Evolutionary conservation across 2,797 vertebrate genomes (phyloP).

Genomic region (Allobates femoralis): DNA sequence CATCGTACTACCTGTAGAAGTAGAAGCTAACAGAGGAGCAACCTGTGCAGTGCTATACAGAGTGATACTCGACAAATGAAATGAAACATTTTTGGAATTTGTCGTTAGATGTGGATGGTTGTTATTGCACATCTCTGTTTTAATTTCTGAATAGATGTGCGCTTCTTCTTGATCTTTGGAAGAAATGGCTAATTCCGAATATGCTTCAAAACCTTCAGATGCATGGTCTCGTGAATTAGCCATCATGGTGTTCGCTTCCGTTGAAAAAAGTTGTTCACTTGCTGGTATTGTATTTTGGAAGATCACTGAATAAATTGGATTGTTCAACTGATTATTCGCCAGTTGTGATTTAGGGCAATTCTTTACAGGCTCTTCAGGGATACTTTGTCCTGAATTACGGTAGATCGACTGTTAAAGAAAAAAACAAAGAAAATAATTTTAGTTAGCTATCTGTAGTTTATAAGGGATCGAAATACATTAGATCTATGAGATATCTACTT

Average conservation of each 20-base stretch:
- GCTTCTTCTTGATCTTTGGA: background rate
- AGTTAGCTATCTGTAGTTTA: background rate
- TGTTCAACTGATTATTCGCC: background rate
- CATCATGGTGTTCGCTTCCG: background rate
- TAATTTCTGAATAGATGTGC: constrained; percentile 26
- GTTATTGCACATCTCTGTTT: background rate
- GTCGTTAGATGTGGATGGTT: background rate
- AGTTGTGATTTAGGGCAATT: background rate
- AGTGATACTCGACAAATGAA: background rate
- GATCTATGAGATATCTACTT: too few relatives aligned
- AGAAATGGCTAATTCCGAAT: background rate
- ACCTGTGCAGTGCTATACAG: background rate
- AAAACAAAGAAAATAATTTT: background rate
- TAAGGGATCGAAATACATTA: too few relatives aligned
- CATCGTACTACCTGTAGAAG: background rate
- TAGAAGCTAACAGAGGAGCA: background rate
- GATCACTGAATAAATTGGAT: background rate
- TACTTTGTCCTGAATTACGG: background rate
- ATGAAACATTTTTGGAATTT: background rate
- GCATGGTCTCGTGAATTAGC: background rate
- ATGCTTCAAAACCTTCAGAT: background rate
- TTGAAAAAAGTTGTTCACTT: background rate
- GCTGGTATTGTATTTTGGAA: background rate
- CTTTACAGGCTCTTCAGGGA: background rate
- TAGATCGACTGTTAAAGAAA: background rate